phyloP scores from a whole-genome alignment of 1,140 invertebrate species.

The Atopsyche davidsoni region DNA sequence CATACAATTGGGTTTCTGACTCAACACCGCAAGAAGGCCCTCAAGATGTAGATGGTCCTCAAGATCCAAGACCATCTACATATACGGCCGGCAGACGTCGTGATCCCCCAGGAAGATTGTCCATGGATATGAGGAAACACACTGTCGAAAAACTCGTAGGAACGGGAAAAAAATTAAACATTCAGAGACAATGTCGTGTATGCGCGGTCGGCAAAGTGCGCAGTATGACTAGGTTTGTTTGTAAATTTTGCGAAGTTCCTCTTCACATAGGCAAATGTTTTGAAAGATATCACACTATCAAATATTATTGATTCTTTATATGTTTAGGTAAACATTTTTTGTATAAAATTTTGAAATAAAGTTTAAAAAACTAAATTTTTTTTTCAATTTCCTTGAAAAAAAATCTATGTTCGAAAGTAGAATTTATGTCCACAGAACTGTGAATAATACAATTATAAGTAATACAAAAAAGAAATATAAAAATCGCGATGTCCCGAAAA shows the following conservation, averaged over 20 bases:
- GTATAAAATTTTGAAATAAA: no score
- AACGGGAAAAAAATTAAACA: constrained; percentile 10
- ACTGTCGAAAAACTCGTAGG: constrained; percentile 16
- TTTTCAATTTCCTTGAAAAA: no score
- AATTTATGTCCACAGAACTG: no score
- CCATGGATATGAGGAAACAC: constrained; percentile 16
- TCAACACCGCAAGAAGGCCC: constrained; percentile 5
- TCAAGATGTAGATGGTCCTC: neutral
- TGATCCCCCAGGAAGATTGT: constrained; percentile 16
- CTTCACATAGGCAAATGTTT: constrained; percentile 16
- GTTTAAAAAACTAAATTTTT: no score
- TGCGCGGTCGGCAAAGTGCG: neutral
- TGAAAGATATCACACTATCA: constrained; percentile 7
- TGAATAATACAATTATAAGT: no score
- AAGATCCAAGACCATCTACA: constrained; percentile 1
- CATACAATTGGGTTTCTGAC: constrained; percentile 18
- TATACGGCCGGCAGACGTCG: neutral
- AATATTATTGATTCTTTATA: no score
- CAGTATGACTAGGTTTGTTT: constrained; percentile 5
- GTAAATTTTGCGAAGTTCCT: constrained; percentile 13
- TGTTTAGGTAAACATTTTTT: no score
- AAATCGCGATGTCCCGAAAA: no score
- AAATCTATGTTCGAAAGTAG: no score
- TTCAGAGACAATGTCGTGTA: constrained; percentile 6
- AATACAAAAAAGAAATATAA: no score